These are phyloP conservation scores for Trichonephila inaurata DNA, from an alignment of 1,140 invertebrate species.

Conservation along the genomic window DNA sequence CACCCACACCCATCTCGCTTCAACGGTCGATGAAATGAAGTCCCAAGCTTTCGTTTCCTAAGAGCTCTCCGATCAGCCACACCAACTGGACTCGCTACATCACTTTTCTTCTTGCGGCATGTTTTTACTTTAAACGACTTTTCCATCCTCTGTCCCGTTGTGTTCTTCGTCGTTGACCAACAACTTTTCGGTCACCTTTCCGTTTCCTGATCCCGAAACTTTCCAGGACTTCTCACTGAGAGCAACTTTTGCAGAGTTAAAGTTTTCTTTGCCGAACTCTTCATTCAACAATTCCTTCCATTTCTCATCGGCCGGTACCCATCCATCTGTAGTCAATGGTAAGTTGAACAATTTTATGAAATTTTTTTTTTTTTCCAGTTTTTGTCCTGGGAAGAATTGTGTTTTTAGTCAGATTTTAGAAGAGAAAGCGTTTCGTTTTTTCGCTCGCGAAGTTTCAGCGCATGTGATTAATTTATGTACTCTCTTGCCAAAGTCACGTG, in stretches of 20 bases:
- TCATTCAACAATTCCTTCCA: slow-evolving; percentile 6
- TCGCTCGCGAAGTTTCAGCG: not conserved
- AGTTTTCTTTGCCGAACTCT: not conserved
- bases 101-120: slow-evolving; percentile 59
- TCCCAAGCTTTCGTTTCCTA: slow-evolving; percentile 51
- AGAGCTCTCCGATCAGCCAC: slow-evolving; percentile 27
- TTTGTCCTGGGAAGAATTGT: too few species aligned
- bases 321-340: slow-evolving; percentile 46
- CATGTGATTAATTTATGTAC: not conserved
- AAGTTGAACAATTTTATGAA: not conserved
- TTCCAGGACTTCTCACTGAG: not conserved
- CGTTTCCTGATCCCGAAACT: not conserved
- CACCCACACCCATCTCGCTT: slow-evolving; percentile 33
- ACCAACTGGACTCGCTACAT: slow-evolving; percentile 56
- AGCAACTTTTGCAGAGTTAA: not conserved
- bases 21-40: slow-evolving; percentile 51
- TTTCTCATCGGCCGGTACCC: not conserved
- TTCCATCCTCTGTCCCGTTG: not conserved
- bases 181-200: not conserved
- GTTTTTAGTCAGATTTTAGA: too few species aligned
- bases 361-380: too few species aligned
- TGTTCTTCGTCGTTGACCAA: not conserved
- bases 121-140: slow-evolving; percentile 37
- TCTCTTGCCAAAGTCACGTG: not conserved
- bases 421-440: not conserved